A percentile compares a stretch with the other conserved stretches of the same genome.
Evolutionary conservation across 2,888 invertebrate species (phyloP).

Genomic region (Parnassius mnemosyne): DNA sequence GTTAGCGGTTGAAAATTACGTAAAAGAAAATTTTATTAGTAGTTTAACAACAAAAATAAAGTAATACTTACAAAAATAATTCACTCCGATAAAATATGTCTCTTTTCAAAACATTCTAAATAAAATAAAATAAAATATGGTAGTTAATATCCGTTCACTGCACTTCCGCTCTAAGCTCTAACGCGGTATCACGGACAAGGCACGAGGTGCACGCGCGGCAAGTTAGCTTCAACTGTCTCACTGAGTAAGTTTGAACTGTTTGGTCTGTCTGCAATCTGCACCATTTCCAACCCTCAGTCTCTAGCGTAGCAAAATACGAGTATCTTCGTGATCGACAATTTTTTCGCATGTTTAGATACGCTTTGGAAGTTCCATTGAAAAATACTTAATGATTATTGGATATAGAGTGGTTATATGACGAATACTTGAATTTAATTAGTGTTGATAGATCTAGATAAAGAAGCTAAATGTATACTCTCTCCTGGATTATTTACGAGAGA

Average conservation of each 20-base stretch:
- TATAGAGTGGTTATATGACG: no score
- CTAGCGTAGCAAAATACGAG: not conserved
- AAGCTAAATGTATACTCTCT: no score
- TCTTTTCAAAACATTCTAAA: slow-evolving; percentile 3
- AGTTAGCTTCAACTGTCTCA: slow-evolving; percentile 45
- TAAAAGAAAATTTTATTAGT: not conserved
- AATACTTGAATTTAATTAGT: no score
- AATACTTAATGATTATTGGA: not conserved
- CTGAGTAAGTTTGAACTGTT: no score
- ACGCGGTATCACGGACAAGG: slow-evolving; percentile 32
- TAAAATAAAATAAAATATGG: slow-evolving; percentile 1
- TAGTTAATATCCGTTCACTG: slow-evolving; percentile 19
- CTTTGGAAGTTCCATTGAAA: not conserved
- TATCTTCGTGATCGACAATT: slow-evolving; percentile 7
- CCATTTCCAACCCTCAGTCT: slow-evolving; percentile 14
- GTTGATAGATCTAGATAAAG: no score
- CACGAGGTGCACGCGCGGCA: slow-evolving; percentile 34
- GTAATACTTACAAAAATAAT: not conserved
- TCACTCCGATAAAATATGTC: not conserved
- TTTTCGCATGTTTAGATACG: slow-evolving; percentile 3
- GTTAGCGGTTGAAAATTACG: not conserved
- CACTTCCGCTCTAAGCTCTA: slow-evolving; percentile 20
- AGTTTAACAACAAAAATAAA: not conserved
- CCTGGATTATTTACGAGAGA: no score
- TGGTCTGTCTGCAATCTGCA: not conserved